Base-by-base conservation (phyloP, 2,113 vertebrate species). In the Corythoichthys haematopterus region DNA sequence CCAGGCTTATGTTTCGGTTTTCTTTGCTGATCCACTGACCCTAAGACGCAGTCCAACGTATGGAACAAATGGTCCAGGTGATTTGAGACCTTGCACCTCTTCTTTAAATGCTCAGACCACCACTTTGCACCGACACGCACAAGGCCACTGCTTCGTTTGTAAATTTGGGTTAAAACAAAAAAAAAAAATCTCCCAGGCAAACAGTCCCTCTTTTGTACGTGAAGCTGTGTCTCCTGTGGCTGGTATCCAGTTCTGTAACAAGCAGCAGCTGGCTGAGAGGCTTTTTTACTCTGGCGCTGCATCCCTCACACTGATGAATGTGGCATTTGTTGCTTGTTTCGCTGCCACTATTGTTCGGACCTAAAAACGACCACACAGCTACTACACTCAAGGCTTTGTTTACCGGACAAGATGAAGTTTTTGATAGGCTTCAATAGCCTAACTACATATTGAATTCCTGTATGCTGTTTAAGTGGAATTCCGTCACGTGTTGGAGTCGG, bases 261-360 rank as follows among this genome's bases (percentile, higher is more conserved):
- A 88, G 82, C 85, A 87, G 85, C 89, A 89, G 85, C 90, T 89
- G 86, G 74, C 78, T 81, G 71, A 43, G 78, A 81, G 82, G 81
- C 80, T 81, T 71, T 83, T 75, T 45, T 61, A 68, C 84, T 81
- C 73, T 46, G 82, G 78, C 84, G 84, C 78, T 59, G 81, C 83
- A 82, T 84, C 85, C 77, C 84, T 84, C 70, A 61, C 69, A 60
- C 82, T 74, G 80, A 82, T 87, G 74, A 86, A 88, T 85, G 80
- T 84, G 84, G 76, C 87, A 85, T 81, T 90, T 88, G 87, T 87
- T 84, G 85, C 78, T 85, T 80, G 79, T 84, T 88, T 87, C 71
- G 83, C 72, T 57, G 65, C 81, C 68, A 47, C 81, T 77, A 85
- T 86, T 86, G 77, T 88, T 74, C 79, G 50, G 48, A 53, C 57